Conservation (phyloP, 2,888 invertebrate genomes). For the Cosmopolites sordidus region DNA sequence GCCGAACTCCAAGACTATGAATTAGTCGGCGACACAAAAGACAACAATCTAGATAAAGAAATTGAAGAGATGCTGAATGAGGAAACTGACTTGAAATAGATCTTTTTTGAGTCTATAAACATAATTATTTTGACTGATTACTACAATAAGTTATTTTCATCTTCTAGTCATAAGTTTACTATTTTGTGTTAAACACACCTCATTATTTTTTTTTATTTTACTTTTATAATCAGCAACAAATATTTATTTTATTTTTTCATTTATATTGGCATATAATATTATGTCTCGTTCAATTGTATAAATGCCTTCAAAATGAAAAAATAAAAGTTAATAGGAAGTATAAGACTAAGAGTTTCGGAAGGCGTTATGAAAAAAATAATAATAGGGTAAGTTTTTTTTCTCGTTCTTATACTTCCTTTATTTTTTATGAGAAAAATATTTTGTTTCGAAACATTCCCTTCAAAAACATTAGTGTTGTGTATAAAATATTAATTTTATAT, state of each 20-base stretch:
- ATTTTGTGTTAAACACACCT: no score
- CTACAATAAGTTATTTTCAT: neutral
- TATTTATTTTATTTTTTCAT: no score
- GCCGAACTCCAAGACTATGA: constrained; percentile 94
- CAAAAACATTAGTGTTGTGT: neutral
- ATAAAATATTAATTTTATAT: neutral
- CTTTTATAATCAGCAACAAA: no score
- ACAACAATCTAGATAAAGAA: constrained; percentile 47
- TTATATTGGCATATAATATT: no score
- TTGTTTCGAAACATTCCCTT: neutral
- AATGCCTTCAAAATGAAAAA: no score
- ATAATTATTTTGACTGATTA: constrained; percentile 13
- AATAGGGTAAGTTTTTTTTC: no score
- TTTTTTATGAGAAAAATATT: neutral
- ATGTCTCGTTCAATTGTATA: no score
- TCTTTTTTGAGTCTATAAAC: constrained; percentile 4
- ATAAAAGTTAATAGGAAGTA: no score
- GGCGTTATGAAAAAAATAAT: no score
- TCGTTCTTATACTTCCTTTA: no score
- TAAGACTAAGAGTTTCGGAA: no score
- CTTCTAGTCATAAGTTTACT: neutral
- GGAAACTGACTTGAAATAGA: constrained; percentile 44
- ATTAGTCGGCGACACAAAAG: constrained; percentile 63
- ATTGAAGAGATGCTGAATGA: constrained; percentile 47
- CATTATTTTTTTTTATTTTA: no score